These are phyloP conservation scores for Saguinus midas DNA, from an alignment of 2,113 vertebrate genomes.

Conservation along the genomic window DNA sequence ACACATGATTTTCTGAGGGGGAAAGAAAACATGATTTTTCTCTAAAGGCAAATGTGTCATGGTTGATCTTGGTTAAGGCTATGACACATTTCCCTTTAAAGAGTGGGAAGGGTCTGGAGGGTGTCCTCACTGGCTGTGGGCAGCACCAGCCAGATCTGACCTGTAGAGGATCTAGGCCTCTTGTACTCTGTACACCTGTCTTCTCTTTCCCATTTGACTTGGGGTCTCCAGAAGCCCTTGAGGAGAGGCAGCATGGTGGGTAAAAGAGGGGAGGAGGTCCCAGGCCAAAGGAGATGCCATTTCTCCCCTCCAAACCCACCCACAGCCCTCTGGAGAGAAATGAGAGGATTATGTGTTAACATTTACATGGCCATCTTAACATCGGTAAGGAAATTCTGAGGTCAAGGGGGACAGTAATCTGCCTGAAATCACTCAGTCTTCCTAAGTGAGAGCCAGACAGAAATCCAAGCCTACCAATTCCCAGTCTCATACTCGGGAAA, in stretches of 20 bases:
- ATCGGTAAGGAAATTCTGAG: neutral
- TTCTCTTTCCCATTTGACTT: neutral
- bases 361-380: neutral
- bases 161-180: fast-evolving
- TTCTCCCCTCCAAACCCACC: neutral
- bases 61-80: neutral
- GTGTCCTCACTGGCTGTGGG: neutral
- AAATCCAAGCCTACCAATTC: neutral
- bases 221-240: neutral
- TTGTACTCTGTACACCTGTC: no score
- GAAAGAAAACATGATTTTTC: neutral
- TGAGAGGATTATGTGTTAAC: neutral
- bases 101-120: neutral
- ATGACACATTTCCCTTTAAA: neutral
- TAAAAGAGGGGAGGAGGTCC: neutral
- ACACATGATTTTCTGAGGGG: neutral
- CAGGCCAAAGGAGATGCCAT: neutral
- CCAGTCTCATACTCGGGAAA: fast-evolving
- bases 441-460: neutral
- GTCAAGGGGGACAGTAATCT: neutral
- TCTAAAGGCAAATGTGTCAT: no score
- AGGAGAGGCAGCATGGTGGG: neutral
- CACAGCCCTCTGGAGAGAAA: neutral
- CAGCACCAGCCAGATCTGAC: neutral
- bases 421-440: neutral